Base-by-base conservation (phyloP, 2,888 invertebrate genomes). In the Parascotia fuliginaria region DNA sequence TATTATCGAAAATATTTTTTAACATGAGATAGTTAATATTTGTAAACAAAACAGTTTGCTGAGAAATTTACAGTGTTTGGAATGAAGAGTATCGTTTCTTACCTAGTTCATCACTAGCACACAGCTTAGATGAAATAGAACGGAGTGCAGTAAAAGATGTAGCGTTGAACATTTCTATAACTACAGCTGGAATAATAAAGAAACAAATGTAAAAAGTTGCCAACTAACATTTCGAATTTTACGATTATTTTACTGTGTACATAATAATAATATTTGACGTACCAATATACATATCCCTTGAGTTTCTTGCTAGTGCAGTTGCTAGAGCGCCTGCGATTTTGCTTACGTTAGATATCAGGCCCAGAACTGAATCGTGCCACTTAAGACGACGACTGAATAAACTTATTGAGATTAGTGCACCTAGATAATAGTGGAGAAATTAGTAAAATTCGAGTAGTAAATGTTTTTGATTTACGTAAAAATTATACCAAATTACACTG, bases 61-160 rank as follows among this genome's bases (percentile, higher is more conserved):
- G 5, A 19, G 19, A 19, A 19, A 19, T 5, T 3, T 19, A 19
- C 2, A 3, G 5, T 19, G 5, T 19, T 24, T 19, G 5, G 19
- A 19, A 6, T 24, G 3, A 7, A 7, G 24, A 24, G 3, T 24
- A 7, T 6, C 7, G 1, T 28, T 3, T 13, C 41, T 88, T 92
- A 94, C 95, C 96, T 57, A 95, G 87, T 90, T 96, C 96, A 73
- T 95, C 94, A 42, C 94, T 93, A 9, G 94, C 93, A 28, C 95
- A 95, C 42, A 96, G 81, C 83, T 96, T 96, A 0, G 96, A 95
- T 39, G 95, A 95, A 60, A 96, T 95, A 1, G 96, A 95, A 70
- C 96, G 85, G 83, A 96, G 93, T 0, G 95, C 95, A 37, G 96
- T 96, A 70, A 95, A 95, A 1, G 96, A 95, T 1, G 95, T 95